These are phyloP conservation scores for Thalassoma bifasciatum DNA, from an alignment of 2,113 vertebrate species.

Conservation along the genomic window DNA sequence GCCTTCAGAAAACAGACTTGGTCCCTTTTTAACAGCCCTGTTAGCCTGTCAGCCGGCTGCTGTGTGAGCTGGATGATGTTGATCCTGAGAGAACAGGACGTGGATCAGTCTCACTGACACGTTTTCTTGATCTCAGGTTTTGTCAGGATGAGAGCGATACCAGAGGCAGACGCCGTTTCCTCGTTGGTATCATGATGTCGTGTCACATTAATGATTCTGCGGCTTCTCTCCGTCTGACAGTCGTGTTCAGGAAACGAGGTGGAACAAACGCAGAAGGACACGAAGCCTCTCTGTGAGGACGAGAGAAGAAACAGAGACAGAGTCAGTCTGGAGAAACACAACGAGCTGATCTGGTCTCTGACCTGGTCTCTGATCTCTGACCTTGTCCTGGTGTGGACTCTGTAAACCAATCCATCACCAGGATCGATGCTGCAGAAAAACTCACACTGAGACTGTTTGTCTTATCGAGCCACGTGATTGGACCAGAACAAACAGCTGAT, in stretches of 20 bases:
- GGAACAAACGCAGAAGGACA: constrained; percentile 39
- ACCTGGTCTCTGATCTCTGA: constrained; percentile 46
- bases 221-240: neutral
- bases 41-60: neutral
- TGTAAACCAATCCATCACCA: constrained; percentile 29
- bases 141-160: constrained; percentile 31
- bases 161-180: neutral
- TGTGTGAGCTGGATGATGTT: constrained; percentile 24
- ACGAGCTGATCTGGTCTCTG: neutral
- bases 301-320: neutral
- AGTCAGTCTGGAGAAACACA: neutral
- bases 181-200: constrained; percentile 29
- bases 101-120: constrained; percentile 19
- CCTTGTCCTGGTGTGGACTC: constrained; percentile 26
- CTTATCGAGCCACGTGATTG: constrained; percentile 23
- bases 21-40: too few species aligned
- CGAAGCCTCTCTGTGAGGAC: neutral
- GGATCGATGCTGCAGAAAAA: constrained; percentile 44
- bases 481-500: neutral
- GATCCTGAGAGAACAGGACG: constrained; percentile 29
- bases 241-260: constrained; percentile 22
- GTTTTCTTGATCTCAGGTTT: neutral
- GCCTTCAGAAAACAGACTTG: too few species aligned
- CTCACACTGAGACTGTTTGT: constrained; percentile 33
- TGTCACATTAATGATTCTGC: constrained; percentile 61